A percentile compares a stretch with the other conserved stretches of the same genome.
phyloP scores from a whole-genome alignment of 2,797 vertebrate genomes.

The Neoniphon sammara region DNA sequence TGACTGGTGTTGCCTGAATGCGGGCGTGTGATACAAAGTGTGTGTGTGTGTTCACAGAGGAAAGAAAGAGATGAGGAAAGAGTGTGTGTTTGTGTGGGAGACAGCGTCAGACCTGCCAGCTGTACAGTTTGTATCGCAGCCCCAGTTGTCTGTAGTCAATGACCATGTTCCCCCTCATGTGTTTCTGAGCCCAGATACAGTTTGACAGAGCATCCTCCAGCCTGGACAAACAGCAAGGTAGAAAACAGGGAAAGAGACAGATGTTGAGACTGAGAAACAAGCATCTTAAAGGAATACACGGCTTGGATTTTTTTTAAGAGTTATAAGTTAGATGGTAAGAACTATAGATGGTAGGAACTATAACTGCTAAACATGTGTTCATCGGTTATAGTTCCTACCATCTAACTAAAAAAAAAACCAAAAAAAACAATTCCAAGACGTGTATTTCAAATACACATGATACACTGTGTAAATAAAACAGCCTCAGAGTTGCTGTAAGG shows the following conservation, averaged over 20 bases:
- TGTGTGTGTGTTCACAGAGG: conserved; percentile 3
- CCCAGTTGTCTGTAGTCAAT: conserved; percentile 95
- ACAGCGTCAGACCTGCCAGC: conserved; percentile 87
- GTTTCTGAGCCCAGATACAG: conserved; percentile 85
- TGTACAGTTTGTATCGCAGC: conserved; percentile 86
- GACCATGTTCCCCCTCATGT: conserved; percentile 85
- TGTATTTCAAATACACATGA: no score
- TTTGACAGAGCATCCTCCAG: conserved; percentile 87
- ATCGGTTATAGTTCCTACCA: no score
- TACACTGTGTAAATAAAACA: no score
- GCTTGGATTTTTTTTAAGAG: no score
- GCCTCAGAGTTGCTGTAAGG: no score
- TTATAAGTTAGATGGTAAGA: no score
- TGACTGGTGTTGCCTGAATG: not conserved
- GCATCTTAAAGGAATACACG: not conserved
- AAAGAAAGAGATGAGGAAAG: no score
- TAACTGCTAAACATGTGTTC: no score
- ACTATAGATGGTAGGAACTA: no score
- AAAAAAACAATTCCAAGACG: no score
- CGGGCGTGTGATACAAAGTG: not conserved
- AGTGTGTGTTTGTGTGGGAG: not conserved
- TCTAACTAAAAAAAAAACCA: no score
- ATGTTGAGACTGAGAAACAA: not conserved
- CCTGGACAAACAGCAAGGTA: conserved; percentile 69
- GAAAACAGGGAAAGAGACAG: not conserved